Conservation (phyloP, 1,140 invertebrate species). For the Kradibia gibbosae region DNA sequence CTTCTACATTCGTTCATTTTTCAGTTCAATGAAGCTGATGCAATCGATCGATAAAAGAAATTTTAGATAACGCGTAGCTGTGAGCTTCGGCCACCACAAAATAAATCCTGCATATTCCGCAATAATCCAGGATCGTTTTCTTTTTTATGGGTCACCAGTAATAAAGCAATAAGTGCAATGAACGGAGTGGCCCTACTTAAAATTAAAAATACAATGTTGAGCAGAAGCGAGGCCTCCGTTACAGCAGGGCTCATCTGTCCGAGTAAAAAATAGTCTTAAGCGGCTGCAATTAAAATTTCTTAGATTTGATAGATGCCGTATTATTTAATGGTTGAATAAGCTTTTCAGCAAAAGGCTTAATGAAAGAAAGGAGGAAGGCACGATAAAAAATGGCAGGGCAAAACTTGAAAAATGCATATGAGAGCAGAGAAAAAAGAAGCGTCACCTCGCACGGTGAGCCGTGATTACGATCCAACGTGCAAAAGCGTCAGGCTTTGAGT, state of each 20-base stretch:
- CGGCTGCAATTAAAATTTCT: neutral
- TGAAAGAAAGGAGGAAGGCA: neutral
- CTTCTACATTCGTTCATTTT: too few species aligned
- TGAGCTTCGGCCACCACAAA: neutral
- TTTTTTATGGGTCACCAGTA: too few species aligned
- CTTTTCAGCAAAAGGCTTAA: neutral
- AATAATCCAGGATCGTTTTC: too few species aligned
- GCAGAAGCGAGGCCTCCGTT: too few species aligned
- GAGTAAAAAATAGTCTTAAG: neutral
- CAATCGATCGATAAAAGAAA: neutral
- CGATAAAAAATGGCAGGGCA: neutral
- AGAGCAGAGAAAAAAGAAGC: constrained; percentile 19
- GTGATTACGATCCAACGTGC: constrained; percentile 45
- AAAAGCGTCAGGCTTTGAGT: constrained; percentile 45
- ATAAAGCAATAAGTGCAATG: too few species aligned
- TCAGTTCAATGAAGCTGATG: neutral
- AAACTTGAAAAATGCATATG: constrained; percentile 3
- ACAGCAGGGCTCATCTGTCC: too few species aligned
- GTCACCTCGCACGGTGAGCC: constrained; percentile 24
- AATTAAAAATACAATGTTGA: too few species aligned
- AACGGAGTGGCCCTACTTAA: too few species aligned
- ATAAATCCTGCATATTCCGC: too few species aligned
- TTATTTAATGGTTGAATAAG: neutral
- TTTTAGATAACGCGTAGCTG: neutral
- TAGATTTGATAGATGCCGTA: neutral